phyloP scores from a whole-genome alignment of 2,888 invertebrate species.

The Conistra vaccinii region DNA sequence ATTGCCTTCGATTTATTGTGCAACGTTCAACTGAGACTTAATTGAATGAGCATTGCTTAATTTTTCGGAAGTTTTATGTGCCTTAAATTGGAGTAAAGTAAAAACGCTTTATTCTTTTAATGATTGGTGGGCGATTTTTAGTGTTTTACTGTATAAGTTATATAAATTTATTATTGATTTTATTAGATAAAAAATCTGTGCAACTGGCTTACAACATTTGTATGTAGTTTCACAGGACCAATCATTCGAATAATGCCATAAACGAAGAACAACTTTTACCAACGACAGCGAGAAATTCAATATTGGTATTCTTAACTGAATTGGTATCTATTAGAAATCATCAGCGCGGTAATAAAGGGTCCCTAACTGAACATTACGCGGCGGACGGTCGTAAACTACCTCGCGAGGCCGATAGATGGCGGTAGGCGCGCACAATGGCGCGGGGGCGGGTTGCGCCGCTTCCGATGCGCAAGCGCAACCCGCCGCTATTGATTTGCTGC shows the following conservation, averaged over 20 bases:
- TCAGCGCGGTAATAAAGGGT: slow-evolving; percentile 75
- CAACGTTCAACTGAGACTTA: slow-evolving; percentile 57
- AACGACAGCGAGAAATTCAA: slow-evolving; percentile 56
- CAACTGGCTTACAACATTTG: not conserved
- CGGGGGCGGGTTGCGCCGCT: slow-evolving; percentile 77
- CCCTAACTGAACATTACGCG: slow-evolving; percentile 74
- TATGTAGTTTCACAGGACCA: not conserved
- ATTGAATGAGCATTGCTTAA: slow-evolving; percentile 65
- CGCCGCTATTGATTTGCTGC: slow-evolving; percentile 73
- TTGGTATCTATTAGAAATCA: slow-evolving; percentile 79
- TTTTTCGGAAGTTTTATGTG: slow-evolving; percentile 61
- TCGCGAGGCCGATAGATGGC: slow-evolving; percentile 74
- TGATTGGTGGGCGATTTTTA: slow-evolving; percentile 3
- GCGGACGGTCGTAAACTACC: slow-evolving; percentile 73
- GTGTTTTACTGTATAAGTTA: not conserved
- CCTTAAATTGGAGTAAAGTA: slow-evolving; percentile 48
- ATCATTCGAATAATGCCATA: slow-evolving; percentile 4
- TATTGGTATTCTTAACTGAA: slow-evolving; percentile 67
- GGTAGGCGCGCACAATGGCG: slow-evolving; percentile 77
- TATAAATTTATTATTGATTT: not conserved
- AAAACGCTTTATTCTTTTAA: slow-evolving; percentile 31
- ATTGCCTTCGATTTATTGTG: slow-evolving; percentile 73
- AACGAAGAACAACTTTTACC: slow-evolving; percentile 56
- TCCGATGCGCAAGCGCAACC: slow-evolving; percentile 62
- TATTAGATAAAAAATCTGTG: not conserved